These are phyloP conservation scores for Hormaphis cornu DNA, from an alignment of 1,140 invertebrate genomes.

Conservation along the genomic window DNA sequence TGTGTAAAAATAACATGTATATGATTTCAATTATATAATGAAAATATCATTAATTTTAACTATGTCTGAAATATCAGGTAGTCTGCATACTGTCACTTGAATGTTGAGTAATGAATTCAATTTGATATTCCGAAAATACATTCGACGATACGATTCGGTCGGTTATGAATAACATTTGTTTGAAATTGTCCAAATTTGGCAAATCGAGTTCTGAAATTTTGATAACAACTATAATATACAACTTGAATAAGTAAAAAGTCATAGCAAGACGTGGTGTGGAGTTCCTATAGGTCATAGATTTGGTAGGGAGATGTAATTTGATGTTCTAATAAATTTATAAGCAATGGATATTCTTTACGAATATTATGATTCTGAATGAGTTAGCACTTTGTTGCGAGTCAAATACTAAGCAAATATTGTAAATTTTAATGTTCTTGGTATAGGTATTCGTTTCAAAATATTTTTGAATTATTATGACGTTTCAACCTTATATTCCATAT, in stretches of 20 bases:
- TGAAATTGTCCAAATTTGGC: not conserved
- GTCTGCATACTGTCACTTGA: not conserved
- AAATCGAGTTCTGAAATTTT: not conserved
- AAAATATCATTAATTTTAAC: too few species aligned
- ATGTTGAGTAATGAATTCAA: not conserved
- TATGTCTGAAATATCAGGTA: not conserved
- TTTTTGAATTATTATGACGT: too few species aligned
- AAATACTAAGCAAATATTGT: too few species aligned
- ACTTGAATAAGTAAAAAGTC: not conserved
- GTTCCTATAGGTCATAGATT: too few species aligned
- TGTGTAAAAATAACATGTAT: not conserved
- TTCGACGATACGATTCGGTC: conserved; percentile 13
- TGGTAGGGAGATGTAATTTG: too few species aligned
- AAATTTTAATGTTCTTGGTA: too few species aligned
- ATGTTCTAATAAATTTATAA: not conserved
- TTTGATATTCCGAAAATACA: conserved; percentile 4
- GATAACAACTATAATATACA: not conserved
- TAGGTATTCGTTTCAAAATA: too few species aligned
- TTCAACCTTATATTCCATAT: too few species aligned
- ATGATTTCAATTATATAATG: too few species aligned
- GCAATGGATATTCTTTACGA: not conserved
- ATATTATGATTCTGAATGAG: not conserved
- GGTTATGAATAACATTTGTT: not conserved
- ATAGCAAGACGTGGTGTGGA: too few species aligned
- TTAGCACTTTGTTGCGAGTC: too few species aligned